phyloP scores from a whole-genome alignment of 2,888 invertebrate species.

The Ichneumon xanthorius region DNA sequence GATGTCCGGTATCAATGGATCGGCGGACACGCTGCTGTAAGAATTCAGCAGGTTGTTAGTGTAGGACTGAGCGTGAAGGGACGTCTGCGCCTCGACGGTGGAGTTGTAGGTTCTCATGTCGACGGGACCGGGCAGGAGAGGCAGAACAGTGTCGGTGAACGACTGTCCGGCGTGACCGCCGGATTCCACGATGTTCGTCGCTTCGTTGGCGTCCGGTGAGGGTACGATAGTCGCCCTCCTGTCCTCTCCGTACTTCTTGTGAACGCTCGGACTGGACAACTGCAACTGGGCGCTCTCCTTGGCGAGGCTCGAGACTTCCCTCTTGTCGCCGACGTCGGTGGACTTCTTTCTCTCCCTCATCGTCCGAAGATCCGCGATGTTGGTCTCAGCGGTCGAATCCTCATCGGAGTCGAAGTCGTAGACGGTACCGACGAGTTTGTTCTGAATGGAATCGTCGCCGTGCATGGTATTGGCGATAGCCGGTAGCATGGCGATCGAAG shows the following conservation, averaged over 20 bases:
- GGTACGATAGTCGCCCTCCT: conserved; percentile 75
- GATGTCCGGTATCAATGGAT: conserved; percentile 90
- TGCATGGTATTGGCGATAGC: conserved; percentile 81
- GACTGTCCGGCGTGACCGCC: conserved; percentile 82
- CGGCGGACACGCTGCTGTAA: conserved; percentile 90
- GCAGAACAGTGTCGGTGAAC: conserved; percentile 88
- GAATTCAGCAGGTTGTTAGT: conserved; percentile 88
- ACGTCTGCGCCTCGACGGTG: conserved; percentile 87
- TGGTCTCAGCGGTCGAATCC: conserved; percentile 91
- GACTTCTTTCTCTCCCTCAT: conserved; percentile 93
- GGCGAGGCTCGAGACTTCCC: conserved; percentile 66
- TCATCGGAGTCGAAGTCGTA: conserved; percentile 95
- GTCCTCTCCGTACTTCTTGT: conserved; percentile 77
- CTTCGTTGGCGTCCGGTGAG: conserved; percentile 76
- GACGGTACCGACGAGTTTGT: conserved; percentile 93
- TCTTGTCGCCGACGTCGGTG: conserved; percentile 85
- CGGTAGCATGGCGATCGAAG: conserved; percentile 69
- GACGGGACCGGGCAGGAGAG: conserved; percentile 93
- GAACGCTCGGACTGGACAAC: conserved; percentile 72
- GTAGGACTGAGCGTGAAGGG: conserved; percentile 87
- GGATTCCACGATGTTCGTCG: conserved; percentile 69
- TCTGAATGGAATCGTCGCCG: conserved; percentile 90
- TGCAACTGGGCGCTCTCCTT: conserved; percentile 68
- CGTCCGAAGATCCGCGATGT: conserved; percentile 91
- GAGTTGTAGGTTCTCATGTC: conserved; percentile 95